Percentiles rank a stretch among this genome's conserved stretches.
Conservation (phyloP, 2,113 vertebrate genomes). For the Ammodytes dubius region DNA sequence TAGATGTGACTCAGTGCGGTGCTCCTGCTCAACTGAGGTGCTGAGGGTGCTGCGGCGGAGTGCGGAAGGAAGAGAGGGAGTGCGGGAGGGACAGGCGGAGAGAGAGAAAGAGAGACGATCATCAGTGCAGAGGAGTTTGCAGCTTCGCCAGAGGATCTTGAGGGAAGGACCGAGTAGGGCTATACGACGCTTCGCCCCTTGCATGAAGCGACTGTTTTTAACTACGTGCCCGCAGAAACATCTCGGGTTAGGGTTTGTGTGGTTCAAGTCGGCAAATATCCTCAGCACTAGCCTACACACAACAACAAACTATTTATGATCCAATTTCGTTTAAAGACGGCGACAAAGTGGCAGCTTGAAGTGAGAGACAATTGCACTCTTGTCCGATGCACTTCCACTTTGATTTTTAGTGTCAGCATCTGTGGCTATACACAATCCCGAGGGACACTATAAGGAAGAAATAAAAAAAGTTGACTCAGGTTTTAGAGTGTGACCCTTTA, state of each 20-base stretch:
- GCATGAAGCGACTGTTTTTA: conserved; percentile 71
- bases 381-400: not conserved
- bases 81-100: conserved; percentile 1
- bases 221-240: conserved; percentile 81
- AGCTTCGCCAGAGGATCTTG: conserved; percentile 67
- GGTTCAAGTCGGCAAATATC: conserved; percentile 60
- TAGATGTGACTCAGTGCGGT: conserved; percentile 78
- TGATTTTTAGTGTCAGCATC: not conserved
- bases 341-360: not conserved
- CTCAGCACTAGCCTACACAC: not conserved
- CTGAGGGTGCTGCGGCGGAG: conserved; percentile 77
- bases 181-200: conserved; percentile 72
- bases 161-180: conserved; percentile 57
- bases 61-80: conserved; percentile 60
- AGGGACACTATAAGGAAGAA: not conserved
- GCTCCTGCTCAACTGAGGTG: conserved; percentile 80
- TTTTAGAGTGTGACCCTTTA: not conserved
- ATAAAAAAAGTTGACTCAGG: conserved; percentile 1
- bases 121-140: conserved; percentile 68
- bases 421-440: not conserved
- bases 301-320: conserved; percentile 14
- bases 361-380: not conserved
- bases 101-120: conserved; percentile 11
- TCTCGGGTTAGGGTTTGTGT: conserved; percentile 81
- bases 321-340: not conserved